Conservation (phyloP, 2,888 invertebrate genomes). For the Pecten maximus region DNA sequence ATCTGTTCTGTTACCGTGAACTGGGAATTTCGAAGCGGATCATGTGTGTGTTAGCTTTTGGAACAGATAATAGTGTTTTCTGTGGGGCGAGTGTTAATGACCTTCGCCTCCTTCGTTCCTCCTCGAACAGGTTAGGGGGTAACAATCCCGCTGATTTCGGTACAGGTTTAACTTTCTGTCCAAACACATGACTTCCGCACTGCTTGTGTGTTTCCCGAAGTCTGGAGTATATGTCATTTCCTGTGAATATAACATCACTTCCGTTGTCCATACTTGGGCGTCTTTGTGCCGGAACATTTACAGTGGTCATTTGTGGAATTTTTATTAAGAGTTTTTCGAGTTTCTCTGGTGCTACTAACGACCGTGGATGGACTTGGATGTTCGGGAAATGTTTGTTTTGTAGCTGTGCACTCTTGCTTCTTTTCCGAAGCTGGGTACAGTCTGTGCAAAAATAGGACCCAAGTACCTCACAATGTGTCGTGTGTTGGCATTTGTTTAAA, state of each 20-base stretch:
- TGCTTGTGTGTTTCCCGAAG: not conserved
- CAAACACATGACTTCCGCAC: not conserved
- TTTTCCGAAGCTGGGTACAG: constrained; percentile 61
- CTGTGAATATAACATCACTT: not conserved
- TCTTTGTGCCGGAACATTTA: not conserved
- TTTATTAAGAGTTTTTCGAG: constrained; percentile 59
- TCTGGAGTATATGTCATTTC: constrained; percentile 6
- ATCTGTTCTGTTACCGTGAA: not conserved
- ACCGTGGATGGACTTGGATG: constrained; percentile 64
- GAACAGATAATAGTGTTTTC: not conserved
- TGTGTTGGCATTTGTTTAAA: constrained; percentile 40
- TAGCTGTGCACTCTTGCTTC: constrained; percentile 52
- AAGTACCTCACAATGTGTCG: constrained; percentile 66
- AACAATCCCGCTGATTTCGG: not conserved
- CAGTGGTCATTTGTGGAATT: not conserved
- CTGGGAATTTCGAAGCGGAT: not conserved
- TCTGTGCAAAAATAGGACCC: constrained; percentile 67
- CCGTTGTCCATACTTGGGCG: not conserved
- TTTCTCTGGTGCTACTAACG: constrained; percentile 65
- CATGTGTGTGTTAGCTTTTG: constrained; percentile 11
- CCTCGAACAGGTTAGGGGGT: not conserved
- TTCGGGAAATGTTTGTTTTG: constrained; percentile 63
- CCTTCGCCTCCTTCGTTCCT: not conserved
- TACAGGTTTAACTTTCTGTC: not conserved
- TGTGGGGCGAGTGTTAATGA: not conserved